These are phyloP conservation scores for Axinella damicornis DNA, from an alignment of 37 sponge, comb jelly and placozoan species.

Conservation along the genomic window DNA sequence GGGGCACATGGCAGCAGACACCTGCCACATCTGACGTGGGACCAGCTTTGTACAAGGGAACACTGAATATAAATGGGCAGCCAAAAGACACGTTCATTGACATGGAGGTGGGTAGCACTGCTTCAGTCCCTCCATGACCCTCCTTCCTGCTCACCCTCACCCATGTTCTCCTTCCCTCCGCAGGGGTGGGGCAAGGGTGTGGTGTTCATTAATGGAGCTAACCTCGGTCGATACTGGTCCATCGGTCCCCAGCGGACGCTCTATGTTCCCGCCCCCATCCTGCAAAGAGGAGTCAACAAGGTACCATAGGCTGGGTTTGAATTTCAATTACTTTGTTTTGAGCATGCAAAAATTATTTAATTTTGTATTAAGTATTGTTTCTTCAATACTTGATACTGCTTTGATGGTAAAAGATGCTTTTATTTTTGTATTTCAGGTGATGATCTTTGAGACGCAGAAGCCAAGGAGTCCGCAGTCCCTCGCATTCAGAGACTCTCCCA, in stretches of 20 bases:
- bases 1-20: slow-evolving; percentile 73
- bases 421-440: slow-evolving; percentile 58
- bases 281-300: slow-evolving; percentile 77
- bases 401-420: too few species aligned
- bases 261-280: slow-evolving; percentile 85
- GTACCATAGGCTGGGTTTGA: too few species aligned
- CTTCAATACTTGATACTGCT: too few species aligned
- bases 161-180: too few species aligned
- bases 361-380: background rate
- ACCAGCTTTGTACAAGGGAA: slow-evolving; percentile 77
- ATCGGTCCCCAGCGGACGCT: slow-evolving; percentile 94
- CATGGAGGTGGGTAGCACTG: slow-evolving; percentile 63
- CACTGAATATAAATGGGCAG: slow-evolving; percentile 47
- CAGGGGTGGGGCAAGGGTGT: slow-evolving; percentile 89
- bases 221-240: slow-evolving; percentile 97
- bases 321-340: background rate
- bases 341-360: background rate
- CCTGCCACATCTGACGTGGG: slow-evolving; percentile 31
- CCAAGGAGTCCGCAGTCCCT: slow-evolving; percentile 41
- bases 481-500: slow-evolving; percentile 23
- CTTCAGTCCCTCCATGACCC: slow-evolving; percentile 3
- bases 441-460: slow-evolving; percentile 64
- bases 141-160: too few species aligned
- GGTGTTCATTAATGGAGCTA: slow-evolving; percentile 88
- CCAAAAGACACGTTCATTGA: slow-evolving; percentile 89